These are phyloP conservation scores for Bombus superbus DNA, from an alignment of 1,140 invertebrate species.

Conservation along the genomic window DNA sequence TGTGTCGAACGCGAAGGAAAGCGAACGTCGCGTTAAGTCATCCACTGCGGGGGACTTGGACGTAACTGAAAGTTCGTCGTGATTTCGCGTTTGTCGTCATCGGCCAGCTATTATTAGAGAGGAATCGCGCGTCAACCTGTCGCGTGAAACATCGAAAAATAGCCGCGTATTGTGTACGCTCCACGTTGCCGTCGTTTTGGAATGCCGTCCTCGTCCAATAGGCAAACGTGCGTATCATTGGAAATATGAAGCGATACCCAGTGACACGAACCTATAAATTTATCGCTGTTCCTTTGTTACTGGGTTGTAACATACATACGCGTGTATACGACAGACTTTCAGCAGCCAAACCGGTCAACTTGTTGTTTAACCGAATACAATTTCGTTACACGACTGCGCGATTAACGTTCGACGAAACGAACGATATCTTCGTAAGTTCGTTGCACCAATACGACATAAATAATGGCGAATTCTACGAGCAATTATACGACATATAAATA, in stretches of 20 bases:
- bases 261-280: background rate
- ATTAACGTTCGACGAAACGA: too few relatives aligned
- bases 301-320: background rate
- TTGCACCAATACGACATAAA: too few relatives aligned
- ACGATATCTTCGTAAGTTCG: too few relatives aligned
- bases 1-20: slow-evolving; percentile 2
- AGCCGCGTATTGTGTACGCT: background rate
- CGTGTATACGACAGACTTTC: too few relatives aligned
- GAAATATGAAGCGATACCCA: background rate
- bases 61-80: background rate
- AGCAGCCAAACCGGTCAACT: too few relatives aligned
- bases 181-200: background rate
- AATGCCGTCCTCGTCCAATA: slow-evolving; percentile 17
- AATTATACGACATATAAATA: too few relatives aligned
- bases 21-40: slow-evolving; percentile 25
- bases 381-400: too few relatives aligned
- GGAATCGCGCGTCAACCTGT: background rate
- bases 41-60: background rate
- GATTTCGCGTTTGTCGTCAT: slow-evolving; percentile 11
- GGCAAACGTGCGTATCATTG: background rate
- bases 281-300: background rate
- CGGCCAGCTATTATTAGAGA: slow-evolving; percentile 27
- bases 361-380: too few relatives aligned
- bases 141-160: slow-evolving; percentile 19
- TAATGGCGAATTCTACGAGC: too few relatives aligned